Base-by-base conservation (phyloP, 2,797 vertebrate genomes). In the Poecilia wingei region DNA sequence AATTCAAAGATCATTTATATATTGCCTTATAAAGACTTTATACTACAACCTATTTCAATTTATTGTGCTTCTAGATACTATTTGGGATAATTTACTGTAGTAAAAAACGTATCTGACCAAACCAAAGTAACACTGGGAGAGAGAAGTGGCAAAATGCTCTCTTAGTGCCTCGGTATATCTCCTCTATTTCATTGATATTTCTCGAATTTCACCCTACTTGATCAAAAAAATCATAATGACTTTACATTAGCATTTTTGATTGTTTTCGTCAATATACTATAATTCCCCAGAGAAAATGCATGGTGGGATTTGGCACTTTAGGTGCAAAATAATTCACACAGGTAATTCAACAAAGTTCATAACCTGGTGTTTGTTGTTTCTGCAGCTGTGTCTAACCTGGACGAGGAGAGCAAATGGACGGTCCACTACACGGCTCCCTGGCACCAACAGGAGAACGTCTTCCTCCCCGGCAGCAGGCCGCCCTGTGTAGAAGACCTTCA, bases 391-490 rank as follows among this genome's bases (percentile, higher is more conserved):
- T 99, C 98, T 88, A 99, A 97, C 93, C 93, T 99, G 91, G 98
- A 99, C 28, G 98, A 99, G 93, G 98, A 99, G 94, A 99, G 96
- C 79, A 97, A 97, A 87, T 99, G 98, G 98, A 97, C 97, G 0
- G 98, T 99, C 71, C 98, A 99, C 90, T 99, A 99, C 91, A 97
- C 96, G 0, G 98, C 98, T 20, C 97, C 98, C 0, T 99, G 98
- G 98, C 98, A 99, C 86, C 98, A 99, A 93, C 98, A 99, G 93
- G 98, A 99, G 90, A 99, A 99, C 47, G 98, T 99, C 47, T 99
- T 99, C 89, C 93, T 98, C 59, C 98, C 98, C 0, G 89, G 95
- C 72, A 97, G 95, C 61, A 96, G 98, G 89, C 97, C 98, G 0
- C 92, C 97, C 25, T 98, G 97, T 1, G 97, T 99, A 79, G 98